Percentiles rank a stretch among this genome's conserved stretches.
These are phyloP conservation scores for Nymphalis urticae DNA, from an alignment of 2,888 invertebrate genomes.

Conservation along the genomic window DNA sequence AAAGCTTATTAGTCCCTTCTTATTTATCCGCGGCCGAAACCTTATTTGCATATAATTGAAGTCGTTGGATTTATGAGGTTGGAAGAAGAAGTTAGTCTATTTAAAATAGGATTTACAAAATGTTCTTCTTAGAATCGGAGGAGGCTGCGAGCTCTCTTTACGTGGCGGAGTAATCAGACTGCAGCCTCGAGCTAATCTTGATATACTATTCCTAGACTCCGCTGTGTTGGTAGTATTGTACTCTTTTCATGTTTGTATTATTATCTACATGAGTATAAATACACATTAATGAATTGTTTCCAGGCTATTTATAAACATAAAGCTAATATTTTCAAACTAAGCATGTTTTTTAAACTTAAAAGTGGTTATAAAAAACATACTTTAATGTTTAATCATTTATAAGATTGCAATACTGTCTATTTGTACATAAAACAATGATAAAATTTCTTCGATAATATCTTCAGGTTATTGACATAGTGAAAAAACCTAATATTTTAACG, in stretches of 20 bases:
- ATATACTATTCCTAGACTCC: slow-evolving; percentile 66
- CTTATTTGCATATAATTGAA: slow-evolving; percentile 32
- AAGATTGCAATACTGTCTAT: too few species aligned
- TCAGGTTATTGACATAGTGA: too few species aligned
- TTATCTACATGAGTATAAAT: slow-evolving; percentile 45
- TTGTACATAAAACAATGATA: too few species aligned
- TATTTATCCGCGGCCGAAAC: slow-evolving; percentile 24
- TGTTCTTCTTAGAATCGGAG: slow-evolving; percentile 60
- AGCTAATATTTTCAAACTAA: too few species aligned
- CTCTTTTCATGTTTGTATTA: slow-evolving; percentile 60
- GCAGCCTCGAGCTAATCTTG: slow-evolving; percentile 75
- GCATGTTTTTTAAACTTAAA: too few species aligned
- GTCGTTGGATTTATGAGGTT: slow-evolving; percentile 31
- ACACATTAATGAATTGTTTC: slow-evolving; percentile 32
- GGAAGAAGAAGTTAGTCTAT: slow-evolving; percentile 27
- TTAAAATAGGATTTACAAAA: slow-evolving; percentile 51
- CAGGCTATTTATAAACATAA: background rate
- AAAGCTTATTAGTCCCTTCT: slow-evolving; percentile 29
- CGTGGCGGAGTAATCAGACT: slow-evolving; percentile 70
- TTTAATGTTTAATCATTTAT: too few species aligned
- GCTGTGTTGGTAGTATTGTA: slow-evolving; percentile 60
- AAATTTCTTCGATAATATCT: too few species aligned
- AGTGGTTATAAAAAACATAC: too few species aligned
- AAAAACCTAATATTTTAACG: background rate
- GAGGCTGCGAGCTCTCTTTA: slow-evolving; percentile 61